Conservation (phyloP, 2,113 vertebrate genomes). For the Glaucomys volans region DNA sequence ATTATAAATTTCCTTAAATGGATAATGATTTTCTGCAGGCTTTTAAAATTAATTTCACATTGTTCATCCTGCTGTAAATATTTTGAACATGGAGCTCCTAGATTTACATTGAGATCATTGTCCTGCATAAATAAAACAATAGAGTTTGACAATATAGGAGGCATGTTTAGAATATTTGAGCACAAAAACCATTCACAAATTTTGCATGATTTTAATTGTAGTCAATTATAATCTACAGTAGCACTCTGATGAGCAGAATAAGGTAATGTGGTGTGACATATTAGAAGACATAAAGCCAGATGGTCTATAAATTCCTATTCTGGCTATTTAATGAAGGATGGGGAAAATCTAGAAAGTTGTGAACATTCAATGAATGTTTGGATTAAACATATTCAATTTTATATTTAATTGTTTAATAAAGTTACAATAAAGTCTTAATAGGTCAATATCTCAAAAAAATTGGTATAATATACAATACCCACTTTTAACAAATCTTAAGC, state of each 20-base stretch:
- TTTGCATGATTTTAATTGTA: not conserved
- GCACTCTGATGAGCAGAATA: too few relatives aligned
- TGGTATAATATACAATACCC: not conserved
- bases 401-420: slow-evolving; percentile 25
- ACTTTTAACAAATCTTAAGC: not conserved
- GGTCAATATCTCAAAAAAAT: not conserved
- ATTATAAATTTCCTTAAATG: not conserved
- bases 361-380: not conserved
- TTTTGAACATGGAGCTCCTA: slow-evolving; percentile 86
- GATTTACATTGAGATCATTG: slow-evolving; percentile 88
- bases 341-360: not conserved
- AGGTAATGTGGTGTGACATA: not conserved
- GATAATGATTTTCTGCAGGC: slow-evolving; percentile 43
- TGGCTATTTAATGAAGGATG: not conserved
- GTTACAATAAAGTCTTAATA: not conserved
- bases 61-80: slow-evolving; percentile 85
- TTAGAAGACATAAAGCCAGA: not conserved
- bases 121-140: slow-evolving; percentile 79
- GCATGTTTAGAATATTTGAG: not conserved
- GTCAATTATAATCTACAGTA: not conserved
- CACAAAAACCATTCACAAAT: not conserved
- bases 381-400: not conserved
- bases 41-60: slow-evolving; percentile 87
- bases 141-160: not conserved
- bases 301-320: not conserved